These are phyloP conservation scores for Andrena hattorfiana DNA, from an alignment of 2,888 invertebrate genomes.

Conservation along the genomic window DNA sequence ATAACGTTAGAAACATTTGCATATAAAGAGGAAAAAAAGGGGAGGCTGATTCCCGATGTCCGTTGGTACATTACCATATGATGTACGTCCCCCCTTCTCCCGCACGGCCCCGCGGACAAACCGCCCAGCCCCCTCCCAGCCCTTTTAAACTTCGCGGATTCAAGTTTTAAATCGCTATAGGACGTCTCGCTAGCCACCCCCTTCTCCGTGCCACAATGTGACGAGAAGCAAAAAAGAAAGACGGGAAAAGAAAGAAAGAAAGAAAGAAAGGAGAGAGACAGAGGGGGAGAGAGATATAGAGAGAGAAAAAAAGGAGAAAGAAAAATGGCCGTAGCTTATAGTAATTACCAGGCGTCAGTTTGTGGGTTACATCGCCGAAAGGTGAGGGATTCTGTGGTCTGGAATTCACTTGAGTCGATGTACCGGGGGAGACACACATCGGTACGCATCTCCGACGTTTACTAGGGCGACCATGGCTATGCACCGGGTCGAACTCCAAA, in stretches of 20 bases:
- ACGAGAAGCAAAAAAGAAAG: slow-evolving; percentile 22
- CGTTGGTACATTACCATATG: slow-evolving; percentile 82
- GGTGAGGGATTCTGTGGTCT: slow-evolving; percentile 88
- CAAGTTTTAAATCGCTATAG: slow-evolving; percentile 80
- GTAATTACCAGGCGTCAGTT: slow-evolving; percentile 94
- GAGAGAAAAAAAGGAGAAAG: slow-evolving; percentile 58
- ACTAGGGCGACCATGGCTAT: slow-evolving; percentile 92
- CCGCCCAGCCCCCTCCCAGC: slow-evolving; percentile 51
- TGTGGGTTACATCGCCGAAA: slow-evolving; percentile 94
- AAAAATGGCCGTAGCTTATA: slow-evolving; percentile 79
- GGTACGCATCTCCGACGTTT: slow-evolving; percentile 97
- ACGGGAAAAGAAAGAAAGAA: slow-evolving; percentile 53
- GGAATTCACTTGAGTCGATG: slow-evolving; percentile 79
- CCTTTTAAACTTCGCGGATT: slow-evolving; percentile 67
- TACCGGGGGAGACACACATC: slow-evolving; percentile 89
- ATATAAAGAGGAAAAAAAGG: slow-evolving; percentile 32
- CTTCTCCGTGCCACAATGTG: slow-evolving; percentile 49
- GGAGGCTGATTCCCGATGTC: slow-evolving; percentile 51
- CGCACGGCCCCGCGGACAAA: slow-evolving; percentile 52
- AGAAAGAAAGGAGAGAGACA: not conserved
- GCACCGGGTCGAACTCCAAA: slow-evolving; percentile 96
- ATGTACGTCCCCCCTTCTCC: slow-evolving; percentile 76
- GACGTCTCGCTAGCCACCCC: slow-evolving; percentile 61
- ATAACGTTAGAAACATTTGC: not conserved
- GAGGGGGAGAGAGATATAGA: slow-evolving; percentile 18